These are phyloP conservation scores for Cossypha polioptera DNA, from an alignment of 2,797 vertebrate genomes.

Conservation along the genomic window DNA sequence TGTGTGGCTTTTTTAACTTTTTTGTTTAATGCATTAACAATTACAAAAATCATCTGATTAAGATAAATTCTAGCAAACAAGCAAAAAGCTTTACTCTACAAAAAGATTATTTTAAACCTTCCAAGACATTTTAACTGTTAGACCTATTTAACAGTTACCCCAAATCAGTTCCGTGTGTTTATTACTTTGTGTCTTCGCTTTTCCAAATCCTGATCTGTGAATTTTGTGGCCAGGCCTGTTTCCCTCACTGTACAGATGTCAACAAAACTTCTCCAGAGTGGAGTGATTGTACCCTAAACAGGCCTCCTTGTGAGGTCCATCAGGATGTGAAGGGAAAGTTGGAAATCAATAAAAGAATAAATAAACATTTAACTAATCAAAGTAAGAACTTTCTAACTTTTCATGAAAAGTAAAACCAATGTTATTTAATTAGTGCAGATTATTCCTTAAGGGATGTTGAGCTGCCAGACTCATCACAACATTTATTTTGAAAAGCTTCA, in stretches of 20 bases:
- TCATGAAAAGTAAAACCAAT: background rate
- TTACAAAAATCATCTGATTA: background rate
- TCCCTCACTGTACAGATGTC: conserved; percentile 51
- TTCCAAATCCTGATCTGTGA: conserved; percentile 62
- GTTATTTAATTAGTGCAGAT: background rate
- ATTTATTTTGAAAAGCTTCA: background rate
- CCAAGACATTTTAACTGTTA: conserved; percentile 76
- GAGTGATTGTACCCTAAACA: background rate
- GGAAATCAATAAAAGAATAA: conserved; percentile 23
- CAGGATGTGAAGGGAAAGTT: background rate
- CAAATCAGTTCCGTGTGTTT: conserved; percentile 84
- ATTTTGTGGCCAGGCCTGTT: background rate
- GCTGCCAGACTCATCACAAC: background rate
- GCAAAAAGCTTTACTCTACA: conserved; percentile 54
- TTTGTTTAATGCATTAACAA: background rate
- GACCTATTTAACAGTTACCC: conserved; percentile 72
- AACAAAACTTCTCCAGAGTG: conserved; percentile 34
- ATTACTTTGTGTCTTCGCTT: conserved; percentile 57
- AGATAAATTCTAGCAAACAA: conserved; percentile 32
- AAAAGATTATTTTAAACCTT: conserved; percentile 78
- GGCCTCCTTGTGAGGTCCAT: conserved; percentile 58
- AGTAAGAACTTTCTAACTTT: background rate
- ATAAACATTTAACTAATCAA: conserved; percentile 10
- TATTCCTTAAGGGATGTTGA: background rate
- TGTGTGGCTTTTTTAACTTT: background rate